Evolutionary conservation across 2,888 invertebrate genomes (phyloP), one percentile per base, ranked within the genome.

Genomic region (Dugesia japonica): DNA sequence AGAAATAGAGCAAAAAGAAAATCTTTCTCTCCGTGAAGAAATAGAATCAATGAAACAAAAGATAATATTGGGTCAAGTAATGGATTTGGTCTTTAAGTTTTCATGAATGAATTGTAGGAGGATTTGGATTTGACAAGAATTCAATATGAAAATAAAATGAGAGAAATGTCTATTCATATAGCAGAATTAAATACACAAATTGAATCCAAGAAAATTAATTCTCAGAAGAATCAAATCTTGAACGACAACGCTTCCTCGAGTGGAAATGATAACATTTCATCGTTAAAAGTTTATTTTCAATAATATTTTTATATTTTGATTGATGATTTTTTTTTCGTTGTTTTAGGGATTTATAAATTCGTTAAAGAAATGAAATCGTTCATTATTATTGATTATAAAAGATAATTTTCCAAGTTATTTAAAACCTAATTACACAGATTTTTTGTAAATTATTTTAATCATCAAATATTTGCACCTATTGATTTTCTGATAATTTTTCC

Each of bases 81-180:
- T 31, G 7, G 4, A 31, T 31, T 31, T 31, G 7, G n/a, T n/a
- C n/a, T n/a, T n/a, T n/a, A n/a, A n/a, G n/a, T n/a, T n/a, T n/a
- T n/a, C n/a, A n/a, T n/a, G n/a, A n/a, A n/a, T n/a, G n/a, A n/a
- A n/a, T n/a, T n/a, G n/a, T n/a, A 56, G 56, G 56, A 56, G 17
- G 56, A 56, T 56, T 56, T 56, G 17, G 56, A 56, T 56, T 56
- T 56, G 23, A 56, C 56, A 4, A 4, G 56, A 56, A 56, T 56
- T n/a, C 56, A 56, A 56, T 56, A 56, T 56, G 56, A 56, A n/a
- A 56, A 56, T 56, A 56, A 56, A 56, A 56, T 56, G 56, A 56
- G 17, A 56, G 56, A 56, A 4, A 56, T 56, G n/a, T 56, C 56
- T 4, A 56, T 56, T 56, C 56, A 56, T 23, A 56, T 56, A 9